Conservation (phyloP, 2,113 vertebrate species). For the Podarcis raffonei region DNA sequence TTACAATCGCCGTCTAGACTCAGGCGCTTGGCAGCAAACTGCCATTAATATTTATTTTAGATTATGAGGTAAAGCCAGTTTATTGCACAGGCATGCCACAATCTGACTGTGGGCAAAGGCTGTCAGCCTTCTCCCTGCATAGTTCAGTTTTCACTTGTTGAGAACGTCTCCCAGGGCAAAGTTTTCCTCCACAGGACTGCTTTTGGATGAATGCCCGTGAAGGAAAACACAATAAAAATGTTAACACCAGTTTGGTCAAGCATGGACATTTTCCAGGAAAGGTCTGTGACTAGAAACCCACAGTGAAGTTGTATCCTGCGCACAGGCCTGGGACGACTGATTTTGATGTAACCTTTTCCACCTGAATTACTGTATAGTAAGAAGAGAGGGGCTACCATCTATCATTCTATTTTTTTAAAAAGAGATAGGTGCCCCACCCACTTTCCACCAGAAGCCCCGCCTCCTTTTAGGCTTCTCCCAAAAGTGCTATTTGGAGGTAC, state of each 20-base stretch:
- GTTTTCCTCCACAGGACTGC: neutral
- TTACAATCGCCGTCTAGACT: neutral
- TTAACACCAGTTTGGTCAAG: neutral
- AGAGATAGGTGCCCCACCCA: too few species aligned
- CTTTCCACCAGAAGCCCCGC: too few species aligned
- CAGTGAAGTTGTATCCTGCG: neutral
- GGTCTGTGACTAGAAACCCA: neutral
- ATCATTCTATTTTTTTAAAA: too few species aligned
- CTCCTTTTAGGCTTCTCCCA: too few species aligned
- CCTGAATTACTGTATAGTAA: neutral
- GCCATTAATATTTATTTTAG: neutral
- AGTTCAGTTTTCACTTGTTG: neutral
- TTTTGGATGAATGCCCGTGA: neutral
- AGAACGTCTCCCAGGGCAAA: neutral
- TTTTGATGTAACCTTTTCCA: neutral
- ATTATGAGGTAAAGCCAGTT: neutral
- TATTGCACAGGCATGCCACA: neutral
- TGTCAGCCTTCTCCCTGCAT: neutral
- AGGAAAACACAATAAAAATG: neutral
- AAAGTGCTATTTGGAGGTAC: too few species aligned
- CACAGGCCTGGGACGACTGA: neutral
- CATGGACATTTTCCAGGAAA: neutral
- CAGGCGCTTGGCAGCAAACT: neutral
- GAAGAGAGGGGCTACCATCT: too few species aligned
- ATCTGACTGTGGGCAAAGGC: neutral